Evolutionary conservation across 1,140 invertebrate species (phyloP).

Genomic region (Procambarus virginalis): DNA sequence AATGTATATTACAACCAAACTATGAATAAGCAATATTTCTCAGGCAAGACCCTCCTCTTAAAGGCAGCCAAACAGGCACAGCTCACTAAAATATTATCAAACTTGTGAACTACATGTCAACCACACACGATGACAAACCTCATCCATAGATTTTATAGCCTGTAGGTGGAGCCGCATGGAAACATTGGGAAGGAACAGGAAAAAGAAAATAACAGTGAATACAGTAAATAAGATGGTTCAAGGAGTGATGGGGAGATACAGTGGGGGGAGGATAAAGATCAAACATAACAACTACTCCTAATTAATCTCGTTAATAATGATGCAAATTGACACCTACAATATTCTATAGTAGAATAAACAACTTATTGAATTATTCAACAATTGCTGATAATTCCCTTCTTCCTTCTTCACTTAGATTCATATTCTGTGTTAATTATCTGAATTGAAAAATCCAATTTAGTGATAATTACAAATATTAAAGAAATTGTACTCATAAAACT

Average conservation of each 20-base stretch:
- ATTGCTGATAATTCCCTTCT: neutral
- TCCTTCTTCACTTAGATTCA: neutral
- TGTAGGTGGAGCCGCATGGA: constrained; percentile 49
- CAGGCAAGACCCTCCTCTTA: constrained; percentile 18
- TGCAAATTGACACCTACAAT: neutral
- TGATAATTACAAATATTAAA: neutral
- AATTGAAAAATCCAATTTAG: neutral
- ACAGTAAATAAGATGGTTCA: constrained; percentile 17
- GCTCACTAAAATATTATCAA: constrained; percentile 36
- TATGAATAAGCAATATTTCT: neutral
- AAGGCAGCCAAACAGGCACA: constrained; percentile 44
- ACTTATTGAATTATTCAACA: neutral
- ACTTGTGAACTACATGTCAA: constrained; percentile 30
- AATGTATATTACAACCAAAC: too few species aligned
- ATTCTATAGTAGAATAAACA: neutral
- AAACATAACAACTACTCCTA: constrained; percentile 1
- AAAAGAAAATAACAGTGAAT: constrained; percentile 58
- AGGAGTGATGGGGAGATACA: constrained; percentile 11
- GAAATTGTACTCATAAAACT: neutral
- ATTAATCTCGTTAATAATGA: neutral
- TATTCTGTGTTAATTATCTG: neutral
- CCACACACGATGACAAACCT: constrained; percentile 59
- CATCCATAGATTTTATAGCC: constrained; percentile 67
- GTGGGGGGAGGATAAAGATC: constrained; percentile 14
- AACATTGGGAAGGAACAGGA: constrained; percentile 52